Base-by-base conservation (phyloP, 2,888 invertebrate species). In the Epistrophe grossulariae region DNA sequence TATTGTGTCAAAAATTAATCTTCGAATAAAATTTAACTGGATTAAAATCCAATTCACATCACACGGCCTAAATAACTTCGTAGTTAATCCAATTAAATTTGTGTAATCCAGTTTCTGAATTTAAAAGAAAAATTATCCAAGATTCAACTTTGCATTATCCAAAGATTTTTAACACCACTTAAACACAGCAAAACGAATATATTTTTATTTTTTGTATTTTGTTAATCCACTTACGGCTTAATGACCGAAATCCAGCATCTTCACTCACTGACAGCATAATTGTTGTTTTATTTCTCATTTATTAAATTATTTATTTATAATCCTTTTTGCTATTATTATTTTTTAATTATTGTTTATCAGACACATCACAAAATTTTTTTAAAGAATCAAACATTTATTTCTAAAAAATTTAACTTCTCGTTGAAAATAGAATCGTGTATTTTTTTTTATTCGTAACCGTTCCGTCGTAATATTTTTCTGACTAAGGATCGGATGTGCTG, bases 191-290 rank as follows among this genome's bases (percentile, higher is more conserved):
- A 57, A 60, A 15, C 13, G n/a, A n/a, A n/a, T n/a, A 28, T 28
- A 9, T 8, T 9, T 45, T 3, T 60, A 0, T 9, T 38, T 60
- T 50, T 52, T 55, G 9, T 28, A n/a, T 62, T 24, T 28, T 2
- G 7, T 43, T 62, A 84, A 84, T 50, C 59, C 81, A 92, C 93
- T 93, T 93, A 93, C 93, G 93, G 90, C 92, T 93, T 89, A 93
- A 90, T 80, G 93, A 93, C 89, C 92, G 92, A 92, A 93, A 93
- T 92, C 93, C 93, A 88, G 93, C 93, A 91, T 93, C 93, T 90
- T 93, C 93, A 90, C 93, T 93, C 88, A 92, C 91, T 71, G 93
- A 93, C 89, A 93, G 89, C 93, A 93, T 93, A 9, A 72, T 74
- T 72, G 57, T 79, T 71, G 59, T 43, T 76, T 88, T 81, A 72